Evolutionary conservation across 2,113 vertebrate genomes (phyloP).

Genomic region (Lophochroa leadbeateri): DNA sequence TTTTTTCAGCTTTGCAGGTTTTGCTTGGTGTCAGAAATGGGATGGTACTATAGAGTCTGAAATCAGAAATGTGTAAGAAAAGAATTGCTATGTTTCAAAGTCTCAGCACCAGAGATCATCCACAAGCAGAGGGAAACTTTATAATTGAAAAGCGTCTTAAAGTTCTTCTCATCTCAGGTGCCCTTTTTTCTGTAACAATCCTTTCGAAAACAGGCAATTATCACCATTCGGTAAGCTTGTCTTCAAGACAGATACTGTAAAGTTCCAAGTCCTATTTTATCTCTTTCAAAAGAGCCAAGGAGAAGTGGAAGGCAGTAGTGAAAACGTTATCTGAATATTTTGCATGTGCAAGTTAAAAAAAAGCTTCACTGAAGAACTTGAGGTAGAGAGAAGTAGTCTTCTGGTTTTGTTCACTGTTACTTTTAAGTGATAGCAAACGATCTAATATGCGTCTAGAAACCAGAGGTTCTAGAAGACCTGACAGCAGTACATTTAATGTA

Average conservation of each 20-base stretch:
- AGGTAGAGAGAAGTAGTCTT: background rate
- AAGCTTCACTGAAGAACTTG: background rate
- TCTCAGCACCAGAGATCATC: background rate
- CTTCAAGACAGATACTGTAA: background rate
- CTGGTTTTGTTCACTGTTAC: background rate
- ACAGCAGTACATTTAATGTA: fast-evolving
- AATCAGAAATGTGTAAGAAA: background rate
- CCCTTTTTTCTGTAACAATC: background rate
- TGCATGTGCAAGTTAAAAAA: background rate
- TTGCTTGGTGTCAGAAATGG: background rate
- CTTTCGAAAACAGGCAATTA: background rate
- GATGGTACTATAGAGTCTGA: background rate
- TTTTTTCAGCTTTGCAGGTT: background rate
- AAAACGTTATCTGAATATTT: background rate
- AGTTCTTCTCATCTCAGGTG: background rate
- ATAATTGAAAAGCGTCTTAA: background rate
- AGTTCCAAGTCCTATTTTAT: background rate
- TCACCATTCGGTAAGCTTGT: background rate
- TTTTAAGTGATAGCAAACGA: background rate
- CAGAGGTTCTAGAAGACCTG: background rate
- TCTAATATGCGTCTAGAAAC: background rate
- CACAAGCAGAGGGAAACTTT: background rate
- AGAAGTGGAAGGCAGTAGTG: background rate
- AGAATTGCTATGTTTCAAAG: background rate
- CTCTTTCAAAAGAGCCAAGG: background rate